Base-by-base conservation (phyloP, 2,797 vertebrate genomes). In the Nasua narica region DNA sequence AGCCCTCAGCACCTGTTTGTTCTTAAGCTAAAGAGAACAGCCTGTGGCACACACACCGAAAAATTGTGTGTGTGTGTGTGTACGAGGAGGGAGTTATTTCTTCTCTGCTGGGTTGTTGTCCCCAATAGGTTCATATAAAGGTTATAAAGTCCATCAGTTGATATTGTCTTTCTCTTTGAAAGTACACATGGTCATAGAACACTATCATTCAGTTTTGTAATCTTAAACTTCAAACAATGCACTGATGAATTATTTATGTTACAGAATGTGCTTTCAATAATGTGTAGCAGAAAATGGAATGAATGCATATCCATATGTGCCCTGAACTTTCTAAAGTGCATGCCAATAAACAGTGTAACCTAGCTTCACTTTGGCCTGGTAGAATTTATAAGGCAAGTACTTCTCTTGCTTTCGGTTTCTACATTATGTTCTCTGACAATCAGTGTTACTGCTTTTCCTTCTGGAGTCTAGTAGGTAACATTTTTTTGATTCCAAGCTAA, bases 241-340 rank as follows among this genome's bases (percentile, higher is more conserved):
- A n/a, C 83, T 97, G 95, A 98, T 98, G 96, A 98, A 98, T 98
- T 98, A 98, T 98, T 98, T 98, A 98, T 98, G 90, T 92, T 98
- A 96, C 84, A 0, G 86, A 98, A 97, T 98, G 92, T 97, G 88
- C 97, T 98, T 98, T 98, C 97, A 93, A 92, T 98, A 98, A 98
- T 92, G 91, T 95, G 78, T 32, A 1, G 94, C 87, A 97, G 98
- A 97, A 98, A 98, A 98, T 95, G 90, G 90, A 98, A 98, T 98
- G 98, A 97, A 97, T 97, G 86, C 43, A 0, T 98, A 97, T 97
- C 97, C 90, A 96, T 98, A 96, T 89, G 72, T 98, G 94, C 97
- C 97, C 94, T 96, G 96, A 98, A 98, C 97, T 98, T 98, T 98
- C 98, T 97, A 91, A 98, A 98, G 96, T 98, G 94, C 98, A 97